A percentile compares a stretch with the other conserved stretches of the same genome.
Evolutionary conservation across 2,888 invertebrate species (phyloP).

Genomic region (Drosophila differens): DNA sequence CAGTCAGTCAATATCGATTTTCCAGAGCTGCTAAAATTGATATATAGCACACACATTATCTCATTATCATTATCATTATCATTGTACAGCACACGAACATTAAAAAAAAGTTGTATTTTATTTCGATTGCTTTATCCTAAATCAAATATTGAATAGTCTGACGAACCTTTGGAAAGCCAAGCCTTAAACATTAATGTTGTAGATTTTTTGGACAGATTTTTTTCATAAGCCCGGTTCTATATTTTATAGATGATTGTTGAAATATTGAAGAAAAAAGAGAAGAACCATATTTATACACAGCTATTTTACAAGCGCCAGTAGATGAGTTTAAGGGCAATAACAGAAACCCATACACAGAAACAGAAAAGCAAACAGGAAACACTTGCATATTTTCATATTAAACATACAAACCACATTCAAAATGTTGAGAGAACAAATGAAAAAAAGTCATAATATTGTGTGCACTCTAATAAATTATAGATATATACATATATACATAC

Average conservation of each 20-base stretch:
- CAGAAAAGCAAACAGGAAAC: slow-evolving; percentile 15
- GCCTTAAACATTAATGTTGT: slow-evolving; percentile 68
- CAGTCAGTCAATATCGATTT: slow-evolving; percentile 12
- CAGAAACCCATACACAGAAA: neutral
- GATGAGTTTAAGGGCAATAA: slow-evolving; percentile 23
- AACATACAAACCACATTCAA: slow-evolving; percentile 66
- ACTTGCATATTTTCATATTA: slow-evolving; percentile 64
- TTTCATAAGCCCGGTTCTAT: slow-evolving; percentile 47
- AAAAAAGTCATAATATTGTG: slow-evolving; percentile 60
- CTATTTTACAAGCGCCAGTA: slow-evolving; percentile 63
- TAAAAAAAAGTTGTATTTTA: slow-evolving; percentile 18
- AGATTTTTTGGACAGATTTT: slow-evolving; percentile 55
- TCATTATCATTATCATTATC: slow-evolving; percentile 22
- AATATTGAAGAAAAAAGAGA: slow-evolving; percentile 11
- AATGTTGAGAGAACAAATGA: slow-evolving; percentile 54
- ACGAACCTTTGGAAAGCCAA: slow-evolving; percentile 65
- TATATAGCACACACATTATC: slow-evolving; percentile 7
- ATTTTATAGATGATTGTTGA: slow-evolving; percentile 38
- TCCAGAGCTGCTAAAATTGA: slow-evolving; percentile 28
- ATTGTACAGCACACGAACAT: slow-evolving; percentile 16
- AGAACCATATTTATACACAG: slow-evolving; percentile 48
- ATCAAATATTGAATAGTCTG: slow-evolving; percentile 65
- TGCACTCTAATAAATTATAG: slow-evolving; percentile 46
- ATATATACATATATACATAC: slow-evolving; percentile 25
- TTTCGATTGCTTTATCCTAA: slow-evolving; percentile 20